These are phyloP conservation scores for Branchellion lobata DNA, from an alignment of 2,888 invertebrate species.

Conservation along the genomic window DNA sequence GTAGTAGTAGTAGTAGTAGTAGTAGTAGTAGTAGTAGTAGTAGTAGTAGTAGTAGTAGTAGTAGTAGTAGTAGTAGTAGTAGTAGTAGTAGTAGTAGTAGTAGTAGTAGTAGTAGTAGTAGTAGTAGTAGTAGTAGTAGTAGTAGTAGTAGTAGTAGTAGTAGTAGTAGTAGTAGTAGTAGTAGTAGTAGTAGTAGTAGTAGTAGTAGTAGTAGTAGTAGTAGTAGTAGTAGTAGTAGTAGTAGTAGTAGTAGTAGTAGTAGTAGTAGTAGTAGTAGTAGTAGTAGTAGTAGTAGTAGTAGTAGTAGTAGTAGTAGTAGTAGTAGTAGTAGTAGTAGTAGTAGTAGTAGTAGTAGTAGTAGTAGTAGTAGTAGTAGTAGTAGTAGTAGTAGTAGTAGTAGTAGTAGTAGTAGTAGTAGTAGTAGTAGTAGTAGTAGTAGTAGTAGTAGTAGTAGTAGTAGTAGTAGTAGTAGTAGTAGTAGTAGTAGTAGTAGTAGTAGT, in stretches of 20 bases:
- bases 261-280: conserved; percentile 37
- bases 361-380: conserved; percentile 35
- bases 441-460: conserved; percentile 35
- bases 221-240: conserved; percentile 35
- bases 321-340: conserved; percentile 37
- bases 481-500: conserved; percentile 35
- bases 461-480: conserved; percentile 36
- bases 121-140: conserved; percentile 35
- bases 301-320: conserved; percentile 35
- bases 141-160: conserved; percentile 37
- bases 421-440: conserved; percentile 35
- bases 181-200: conserved; percentile 35
- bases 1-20: conserved; percentile 35
- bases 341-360: conserved; percentile 35
- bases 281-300: conserved; percentile 35
- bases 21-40: conserved; percentile 37
- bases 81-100: conserved; percentile 37
- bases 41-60: conserved; percentile 35
- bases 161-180: conserved; percentile 35
- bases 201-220: conserved; percentile 37
- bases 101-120: conserved; percentile 35
- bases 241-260: conserved; percentile 35
- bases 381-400: conserved; percentile 35
- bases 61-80: conserved; percentile 35
- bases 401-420: conserved; percentile 36